Evolutionary conservation across 1,140 invertebrate genomes (phyloP).

Genomic region (Ephestia elutella): DNA sequence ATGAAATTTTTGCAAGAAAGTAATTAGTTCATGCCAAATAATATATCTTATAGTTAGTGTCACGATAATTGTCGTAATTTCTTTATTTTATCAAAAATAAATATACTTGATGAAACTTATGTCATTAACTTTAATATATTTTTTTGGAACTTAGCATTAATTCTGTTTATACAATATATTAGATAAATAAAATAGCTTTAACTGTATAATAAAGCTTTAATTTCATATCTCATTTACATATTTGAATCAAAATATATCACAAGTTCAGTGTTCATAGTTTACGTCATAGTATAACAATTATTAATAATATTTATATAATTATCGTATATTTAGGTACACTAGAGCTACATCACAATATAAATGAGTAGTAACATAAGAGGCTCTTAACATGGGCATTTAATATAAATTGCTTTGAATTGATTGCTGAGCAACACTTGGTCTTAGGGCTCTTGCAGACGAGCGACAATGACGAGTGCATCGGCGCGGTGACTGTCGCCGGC

Average conservation of each 20-base stretch:
- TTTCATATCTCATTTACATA: not conserved
- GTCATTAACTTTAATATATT: not conserved
- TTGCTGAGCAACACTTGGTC: too few relatives aligned
- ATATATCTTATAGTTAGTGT: not conserved
- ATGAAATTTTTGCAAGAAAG: slow-evolving; percentile 69
- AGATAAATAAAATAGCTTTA: slow-evolving; percentile 1
- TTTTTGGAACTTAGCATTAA: too few relatives aligned
- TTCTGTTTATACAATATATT: not conserved
- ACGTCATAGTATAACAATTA: not conserved
- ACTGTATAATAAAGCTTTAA: not conserved
- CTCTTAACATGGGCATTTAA: too few relatives aligned
- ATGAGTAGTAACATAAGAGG: too few relatives aligned
- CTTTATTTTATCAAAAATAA: too few relatives aligned
- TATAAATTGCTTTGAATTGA: too few relatives aligned
- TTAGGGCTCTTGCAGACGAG: too few relatives aligned
- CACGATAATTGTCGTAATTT: not conserved
- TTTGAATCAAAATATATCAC: not conserved
- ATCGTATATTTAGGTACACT: not conserved
- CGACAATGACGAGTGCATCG: too few relatives aligned
- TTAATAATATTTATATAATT: not conserved
- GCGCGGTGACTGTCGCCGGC: too few relatives aligned
- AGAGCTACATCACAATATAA: not conserved
- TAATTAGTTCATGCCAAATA: slow-evolving; percentile 12
- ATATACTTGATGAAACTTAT: too few relatives aligned
- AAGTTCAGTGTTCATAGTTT: not conserved